Evolutionary conservation across 2,113 vertebrate species (phyloP).

Genomic region (Psettodes erumei): DNA sequence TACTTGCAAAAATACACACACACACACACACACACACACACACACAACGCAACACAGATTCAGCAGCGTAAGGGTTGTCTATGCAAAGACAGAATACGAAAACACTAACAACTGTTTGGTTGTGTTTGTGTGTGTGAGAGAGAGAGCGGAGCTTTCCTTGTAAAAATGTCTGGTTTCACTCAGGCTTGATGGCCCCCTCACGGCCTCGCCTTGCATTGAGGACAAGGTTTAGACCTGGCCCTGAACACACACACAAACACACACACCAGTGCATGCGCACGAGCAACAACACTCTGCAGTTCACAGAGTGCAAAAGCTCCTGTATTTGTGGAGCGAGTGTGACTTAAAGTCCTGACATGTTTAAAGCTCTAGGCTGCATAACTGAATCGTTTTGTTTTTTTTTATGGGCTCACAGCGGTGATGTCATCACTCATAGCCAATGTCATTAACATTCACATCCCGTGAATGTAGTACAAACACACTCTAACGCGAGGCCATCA

Average conservation of each 20-base stretch:
- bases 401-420: slow-evolving; percentile 12
- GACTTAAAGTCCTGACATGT: slow-evolving; percentile 61
- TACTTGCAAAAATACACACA: neutral
- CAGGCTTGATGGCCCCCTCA: slow-evolving; percentile 39
- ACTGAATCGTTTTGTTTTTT: slow-evolving; percentile 28
- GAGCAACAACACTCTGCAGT: slow-evolving; percentile 22
- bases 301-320: slow-evolving; percentile 38
- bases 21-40: neutral
- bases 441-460: slow-evolving; percentile 27
- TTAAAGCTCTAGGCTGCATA: slow-evolving; percentile 55
- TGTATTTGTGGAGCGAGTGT: slow-evolving; percentile 41
- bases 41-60: neutral
- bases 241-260: slow-evolving; percentile 23
- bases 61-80: neutral
- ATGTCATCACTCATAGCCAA: slow-evolving; percentile 6
- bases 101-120: neutral
- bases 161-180: slow-evolving; percentile 57
- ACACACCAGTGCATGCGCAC: neutral
- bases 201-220: slow-evolving; percentile 40
- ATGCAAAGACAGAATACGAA: neutral
- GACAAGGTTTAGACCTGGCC: slow-evolving; percentile 30
- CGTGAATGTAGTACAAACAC: slow-evolving; percentile 1
- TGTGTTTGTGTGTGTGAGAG: slow-evolving; percentile 18
- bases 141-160: slow-evolving; percentile 29
- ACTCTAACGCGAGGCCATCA: neutral